Base-by-base conservation (phyloP, 2,888 invertebrate species). In the Clitarchus hookeri region DNA sequence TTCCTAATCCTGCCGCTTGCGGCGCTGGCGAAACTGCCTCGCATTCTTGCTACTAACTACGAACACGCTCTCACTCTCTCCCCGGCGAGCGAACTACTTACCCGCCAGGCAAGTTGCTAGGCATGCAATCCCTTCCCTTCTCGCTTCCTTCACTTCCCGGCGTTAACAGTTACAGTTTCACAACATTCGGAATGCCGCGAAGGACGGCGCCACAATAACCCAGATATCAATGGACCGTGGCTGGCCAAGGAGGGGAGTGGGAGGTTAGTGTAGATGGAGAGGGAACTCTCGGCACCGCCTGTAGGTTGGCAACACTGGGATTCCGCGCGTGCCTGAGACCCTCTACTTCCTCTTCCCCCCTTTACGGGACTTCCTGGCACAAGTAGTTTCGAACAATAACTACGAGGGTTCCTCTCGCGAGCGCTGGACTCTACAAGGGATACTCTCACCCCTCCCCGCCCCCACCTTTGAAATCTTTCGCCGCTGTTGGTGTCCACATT, bases 171-270 rank as follows among this genome's bases (percentile, higher is more conserved):
- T 13, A 48, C 48, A 48, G 12, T 48, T 48, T n/a, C 65, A 19
- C n/a, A n/a, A 65, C 65, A 65, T n/a, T 65, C 65, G 65, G 65
- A 65, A 65, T 65, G 65, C 65, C 23, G 65, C 65, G 65, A n/a
- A 19, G 23, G 65, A 19, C 65, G 65, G 65, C 16, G 48, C 65
- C 65, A 65, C 65, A 65, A 65, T 65, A 65, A 65, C 65, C 65
- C 65, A n/a, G 65, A n/a, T 65, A 65, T 65, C 65, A 65, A 65
- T 65, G 65, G 65, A 1, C 13, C n/a, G 8, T 1, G 65, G 23
- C n/a, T 8, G 65, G 65, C 13, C 8, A 53, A 53, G 8, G 12
- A 36, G 4, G 36, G 36, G 11, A 8, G 0, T 11, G 48, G 48
- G 16, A 48, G 48, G 48, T 48, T 48, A 8, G 48, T 8, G 48